Percentiles rank a stretch among this genome's conserved stretches.
phyloP scores from a whole-genome alignment of 2,797 vertebrate genomes.

The Helostoma temminkii region DNA sequence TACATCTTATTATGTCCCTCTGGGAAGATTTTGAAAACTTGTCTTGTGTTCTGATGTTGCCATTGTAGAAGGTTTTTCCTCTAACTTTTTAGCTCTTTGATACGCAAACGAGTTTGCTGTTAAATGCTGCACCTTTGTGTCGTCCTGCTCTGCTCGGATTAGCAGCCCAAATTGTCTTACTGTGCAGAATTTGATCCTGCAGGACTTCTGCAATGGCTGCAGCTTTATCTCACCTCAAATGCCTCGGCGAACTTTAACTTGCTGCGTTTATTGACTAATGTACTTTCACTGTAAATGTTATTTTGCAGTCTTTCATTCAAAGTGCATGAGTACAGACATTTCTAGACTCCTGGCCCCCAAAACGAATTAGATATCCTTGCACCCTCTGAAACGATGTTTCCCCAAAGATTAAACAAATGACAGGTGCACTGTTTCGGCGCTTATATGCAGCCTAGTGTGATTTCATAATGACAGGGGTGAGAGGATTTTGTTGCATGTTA shows the following conservation, averaged over 20 bases:
- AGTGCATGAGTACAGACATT: no score
- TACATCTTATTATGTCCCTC: neutral
- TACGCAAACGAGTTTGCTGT: neutral
- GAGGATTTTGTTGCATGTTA: no score
- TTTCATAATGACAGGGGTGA: no score
- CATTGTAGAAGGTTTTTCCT: neutral
- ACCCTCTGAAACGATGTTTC: neutral
- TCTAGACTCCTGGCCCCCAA: neutral
- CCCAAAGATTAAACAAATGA: neutral
- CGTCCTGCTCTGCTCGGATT: neutral
- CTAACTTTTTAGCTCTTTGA: neutral
- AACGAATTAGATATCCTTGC: neutral
- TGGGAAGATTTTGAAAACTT: neutral
- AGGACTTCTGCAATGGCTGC: conserved; percentile 10
- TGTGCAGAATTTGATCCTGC: neutral
- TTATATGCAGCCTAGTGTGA: no score
- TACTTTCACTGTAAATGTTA: no score
- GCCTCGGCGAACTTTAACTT: no score
- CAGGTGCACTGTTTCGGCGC: no score
- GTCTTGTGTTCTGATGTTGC: neutral
- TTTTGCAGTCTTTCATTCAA: no score
- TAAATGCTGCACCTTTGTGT: neutral
- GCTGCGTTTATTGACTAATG: neutral
- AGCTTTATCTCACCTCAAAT: neutral
- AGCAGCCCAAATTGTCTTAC: neutral